phyloP scores from a whole-genome alignment of 2,113 vertebrate genomes.

The Xiphophorus maculatus region DNA sequence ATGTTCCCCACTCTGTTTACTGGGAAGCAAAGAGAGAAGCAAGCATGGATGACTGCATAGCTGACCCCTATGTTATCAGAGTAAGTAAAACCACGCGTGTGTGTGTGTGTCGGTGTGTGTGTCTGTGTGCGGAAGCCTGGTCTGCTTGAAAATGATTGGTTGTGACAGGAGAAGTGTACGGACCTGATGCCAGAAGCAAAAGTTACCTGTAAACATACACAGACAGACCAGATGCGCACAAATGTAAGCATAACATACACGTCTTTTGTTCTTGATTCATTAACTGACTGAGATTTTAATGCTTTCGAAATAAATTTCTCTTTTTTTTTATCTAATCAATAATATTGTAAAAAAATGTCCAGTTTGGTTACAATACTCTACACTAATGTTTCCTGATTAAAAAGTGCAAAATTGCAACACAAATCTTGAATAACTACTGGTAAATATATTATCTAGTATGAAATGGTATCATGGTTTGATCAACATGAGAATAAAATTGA shows the following conservation, averaged over 20 bases:
- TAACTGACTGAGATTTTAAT: background rate
- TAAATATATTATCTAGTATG: too few relatives aligned
- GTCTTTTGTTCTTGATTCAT: background rate
- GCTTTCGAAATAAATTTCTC: too few relatives aligned
- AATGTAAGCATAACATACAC: background rate
- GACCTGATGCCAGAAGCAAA: conserved; percentile 55
- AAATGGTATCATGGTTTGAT: background rate
- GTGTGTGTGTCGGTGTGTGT: background rate
- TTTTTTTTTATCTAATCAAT: too few relatives aligned
- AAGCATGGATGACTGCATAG: conserved; percentile 49
- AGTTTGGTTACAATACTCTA: too few relatives aligned
- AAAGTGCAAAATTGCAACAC: background rate
- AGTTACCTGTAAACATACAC: conserved; percentile 29
- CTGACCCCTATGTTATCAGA: conserved; percentile 42
- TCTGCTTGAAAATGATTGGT: conserved; percentile 65
- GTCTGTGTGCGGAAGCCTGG: background rate
- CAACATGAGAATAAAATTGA: background rate
- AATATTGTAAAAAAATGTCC: too few relatives aligned
- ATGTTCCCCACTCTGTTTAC: conserved; percentile 35
- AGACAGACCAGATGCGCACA: background rate
- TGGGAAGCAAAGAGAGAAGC: conserved; percentile 52
- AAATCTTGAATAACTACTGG: too few relatives aligned
- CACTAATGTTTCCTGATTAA: too few relatives aligned
- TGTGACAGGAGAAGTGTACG: conserved; percentile 61
- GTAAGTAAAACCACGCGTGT: conserved; percentile 23